A percentile compares a stretch with the other conserved stretches of the same genome.
Evolutionary conservation across 2,113 vertebrate species (phyloP).

Genomic region (Phylloscopus trochiloides): DNA sequence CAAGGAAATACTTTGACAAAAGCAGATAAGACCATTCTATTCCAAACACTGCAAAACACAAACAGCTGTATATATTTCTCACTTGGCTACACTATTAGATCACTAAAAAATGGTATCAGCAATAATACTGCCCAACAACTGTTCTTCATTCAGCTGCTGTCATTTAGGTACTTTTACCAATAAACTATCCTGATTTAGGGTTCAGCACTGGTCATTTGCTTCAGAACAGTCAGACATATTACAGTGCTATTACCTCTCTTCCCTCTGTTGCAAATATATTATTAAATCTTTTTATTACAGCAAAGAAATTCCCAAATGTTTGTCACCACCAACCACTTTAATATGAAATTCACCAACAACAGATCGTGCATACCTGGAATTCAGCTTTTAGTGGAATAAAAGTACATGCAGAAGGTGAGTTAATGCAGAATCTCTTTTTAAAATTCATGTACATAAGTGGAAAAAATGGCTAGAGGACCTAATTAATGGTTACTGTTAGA

Average conservation of each 20-base stretch:
- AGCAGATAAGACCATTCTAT: background rate
- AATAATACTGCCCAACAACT: background rate
- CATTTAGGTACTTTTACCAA: background rate
- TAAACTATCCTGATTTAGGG: background rate
- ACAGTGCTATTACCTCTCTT: background rate
- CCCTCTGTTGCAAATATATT: background rate
- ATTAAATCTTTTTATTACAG: background rate
- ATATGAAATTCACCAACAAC: background rate
- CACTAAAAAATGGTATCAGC: background rate
- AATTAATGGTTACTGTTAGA: background rate
- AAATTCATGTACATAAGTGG: background rate
- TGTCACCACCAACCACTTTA: background rate
- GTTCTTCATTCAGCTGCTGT: background rate
- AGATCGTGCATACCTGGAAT: background rate
- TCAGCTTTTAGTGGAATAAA: background rate
- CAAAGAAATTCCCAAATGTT: background rate
- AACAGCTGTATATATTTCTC: background rate
- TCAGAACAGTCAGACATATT: background rate
- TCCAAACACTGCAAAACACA: background rate
- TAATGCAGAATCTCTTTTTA: background rate
- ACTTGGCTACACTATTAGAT: background rate
- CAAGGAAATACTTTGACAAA: background rate
- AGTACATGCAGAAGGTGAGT: background rate
- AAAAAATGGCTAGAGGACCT: background rate
- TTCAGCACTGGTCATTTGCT: background rate